A percentile compares a stretch with the other conserved stretches of the same genome.
These are phyloP conservation scores for Phengaris arion DNA, from an alignment of 2,888 invertebrate genomes.

Conservation along the genomic window DNA sequence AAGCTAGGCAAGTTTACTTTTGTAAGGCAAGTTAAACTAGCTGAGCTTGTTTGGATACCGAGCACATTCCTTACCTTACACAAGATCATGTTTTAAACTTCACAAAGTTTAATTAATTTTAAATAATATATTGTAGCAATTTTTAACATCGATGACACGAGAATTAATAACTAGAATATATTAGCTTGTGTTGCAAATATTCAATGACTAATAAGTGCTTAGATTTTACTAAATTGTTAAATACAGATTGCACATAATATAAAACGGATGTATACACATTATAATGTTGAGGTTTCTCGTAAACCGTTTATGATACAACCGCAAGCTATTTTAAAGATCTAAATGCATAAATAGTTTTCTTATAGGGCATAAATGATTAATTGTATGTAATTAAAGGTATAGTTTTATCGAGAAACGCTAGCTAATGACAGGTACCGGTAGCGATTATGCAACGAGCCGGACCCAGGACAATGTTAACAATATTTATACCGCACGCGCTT, in stretches of 20 bases:
- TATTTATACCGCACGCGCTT: constrained; percentile 52
- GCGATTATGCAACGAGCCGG: constrained; percentile 73
- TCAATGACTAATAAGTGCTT: background rate
- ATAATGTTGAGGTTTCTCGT: constrained; percentile 17
- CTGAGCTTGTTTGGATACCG: constrained; percentile 6
- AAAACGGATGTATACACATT: background rate
- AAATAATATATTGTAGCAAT: background rate
- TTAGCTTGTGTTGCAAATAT: background rate
- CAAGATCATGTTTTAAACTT: background rate
- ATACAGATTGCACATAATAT: background rate
- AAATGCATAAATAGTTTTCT: constrained; percentile 34
- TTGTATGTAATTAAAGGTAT: constrained; percentile 56
- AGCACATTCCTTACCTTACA: constrained; percentile 6
- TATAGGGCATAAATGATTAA: constrained; percentile 43
- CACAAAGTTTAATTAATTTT: constrained; percentile 7
- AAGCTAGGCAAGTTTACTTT: background rate
- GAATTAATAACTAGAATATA: background rate
- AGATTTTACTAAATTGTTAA: background rate
- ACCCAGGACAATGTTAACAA: constrained; percentile 67
- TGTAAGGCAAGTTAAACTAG: constrained; percentile 18
- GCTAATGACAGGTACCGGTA: constrained; percentile 53
- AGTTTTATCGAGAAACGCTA: constrained; percentile 49
- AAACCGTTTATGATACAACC: constrained; percentile 18
- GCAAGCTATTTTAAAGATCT: constrained; percentile 37
- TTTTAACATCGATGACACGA: background rate